Percentiles rank a stretch among this genome's conserved stretches.
These are phyloP conservation scores for Lepilemur septentrionalis DNA, from an alignment of 2,797 vertebrate genomes.

Conservation along the genomic window DNA sequence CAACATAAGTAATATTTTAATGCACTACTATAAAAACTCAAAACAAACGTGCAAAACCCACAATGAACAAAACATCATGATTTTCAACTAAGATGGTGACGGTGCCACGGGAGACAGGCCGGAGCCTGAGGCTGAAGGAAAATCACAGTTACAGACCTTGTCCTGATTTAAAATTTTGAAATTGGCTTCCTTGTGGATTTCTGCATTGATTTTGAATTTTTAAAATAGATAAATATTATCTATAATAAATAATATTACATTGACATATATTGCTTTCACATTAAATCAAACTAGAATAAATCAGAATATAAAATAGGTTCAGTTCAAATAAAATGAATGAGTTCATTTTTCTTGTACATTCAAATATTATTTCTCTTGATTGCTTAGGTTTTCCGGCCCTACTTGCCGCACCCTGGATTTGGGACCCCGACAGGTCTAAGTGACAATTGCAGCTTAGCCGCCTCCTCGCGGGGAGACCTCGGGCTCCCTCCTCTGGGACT, in stretches of 20 bases:
- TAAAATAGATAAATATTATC: neutral
- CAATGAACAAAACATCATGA: fast-evolving
- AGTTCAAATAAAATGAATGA: neutral
- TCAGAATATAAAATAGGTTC: neutral
- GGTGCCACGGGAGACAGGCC: fast-evolving
- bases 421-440: neutral
- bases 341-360: neutral
- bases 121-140: fast-evolving
- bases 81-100: neutral
- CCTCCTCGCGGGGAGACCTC: neutral
- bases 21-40: neutral
- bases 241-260: neutral
- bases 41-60: neutral
- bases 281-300: neutral
- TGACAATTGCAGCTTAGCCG: neutral
- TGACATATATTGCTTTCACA: neutral
- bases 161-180: neutral
- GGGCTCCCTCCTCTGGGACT: neutral
- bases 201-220: neutral
- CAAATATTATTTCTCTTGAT: neutral
- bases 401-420: too few relatives aligned
- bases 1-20: neutral
- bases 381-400: neutral
- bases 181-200: neutral
- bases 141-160: fast-evolving